Evolutionary conservation across 2,888 invertebrate species (phyloP).

Genomic region (Muschampia plurimacula): DNA sequence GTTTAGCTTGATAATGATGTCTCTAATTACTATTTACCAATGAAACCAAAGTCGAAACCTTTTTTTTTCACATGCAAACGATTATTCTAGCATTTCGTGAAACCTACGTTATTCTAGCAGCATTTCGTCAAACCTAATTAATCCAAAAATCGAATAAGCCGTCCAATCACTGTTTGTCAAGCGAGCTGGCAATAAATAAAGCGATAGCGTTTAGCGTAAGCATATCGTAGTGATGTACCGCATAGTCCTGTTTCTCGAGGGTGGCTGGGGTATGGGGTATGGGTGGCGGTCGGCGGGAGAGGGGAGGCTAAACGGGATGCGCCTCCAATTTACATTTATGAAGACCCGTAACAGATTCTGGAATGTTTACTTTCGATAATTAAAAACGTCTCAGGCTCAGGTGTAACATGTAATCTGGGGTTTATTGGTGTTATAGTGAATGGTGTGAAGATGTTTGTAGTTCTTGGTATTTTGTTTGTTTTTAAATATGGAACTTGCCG

Average conservation of each 20-base stretch:
- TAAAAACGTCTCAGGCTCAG: constrained; percentile 76
- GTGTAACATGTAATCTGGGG: constrained; percentile 11
- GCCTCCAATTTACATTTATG: constrained; percentile 85
- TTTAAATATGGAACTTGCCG: no score
- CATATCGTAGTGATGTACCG: constrained; percentile 34
- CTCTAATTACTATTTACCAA: no score
- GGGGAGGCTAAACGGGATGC: constrained; percentile 75
- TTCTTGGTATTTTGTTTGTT: not conserved
- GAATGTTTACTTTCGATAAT: constrained; percentile 84
- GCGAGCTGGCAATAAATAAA: constrained; percentile 23
- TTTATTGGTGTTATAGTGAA: not conserved
- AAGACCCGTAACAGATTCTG: constrained; percentile 81
- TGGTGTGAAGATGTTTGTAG: not conserved
- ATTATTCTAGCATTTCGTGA: not conserved
- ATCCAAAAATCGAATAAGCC: constrained; percentile 5
- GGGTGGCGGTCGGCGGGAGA: constrained; percentile 36
- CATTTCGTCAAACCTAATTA: not conserved
- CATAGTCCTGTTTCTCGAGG: constrained; percentile 45
- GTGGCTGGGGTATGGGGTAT: not conserved
- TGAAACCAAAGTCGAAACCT: no score
- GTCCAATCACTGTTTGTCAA: constrained; percentile 18
- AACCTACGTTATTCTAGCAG: no score
- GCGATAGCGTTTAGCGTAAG: constrained; percentile 36
- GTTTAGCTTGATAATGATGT: no score
- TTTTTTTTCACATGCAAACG: not conserved